Conservation (phyloP, 2,888 invertebrate species). For the Drosophila melanosoma region DNA sequence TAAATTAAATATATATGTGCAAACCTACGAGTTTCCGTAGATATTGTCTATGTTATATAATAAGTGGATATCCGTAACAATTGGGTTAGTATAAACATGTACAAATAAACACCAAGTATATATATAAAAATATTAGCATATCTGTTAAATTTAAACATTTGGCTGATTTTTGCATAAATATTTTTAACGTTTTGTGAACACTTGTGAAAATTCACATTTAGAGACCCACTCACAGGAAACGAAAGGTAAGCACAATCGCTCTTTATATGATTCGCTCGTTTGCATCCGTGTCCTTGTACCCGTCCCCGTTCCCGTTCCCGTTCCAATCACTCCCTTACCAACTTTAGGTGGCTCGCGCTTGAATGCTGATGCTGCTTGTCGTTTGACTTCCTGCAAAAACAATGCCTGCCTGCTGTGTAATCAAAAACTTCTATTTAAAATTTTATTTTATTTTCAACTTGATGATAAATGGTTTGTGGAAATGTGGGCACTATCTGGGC, state of each 20-base stretch:
- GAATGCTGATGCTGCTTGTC: slow-evolving; percentile 45
- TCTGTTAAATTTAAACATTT: slow-evolving; percentile 40
- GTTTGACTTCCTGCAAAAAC: slow-evolving; percentile 45
- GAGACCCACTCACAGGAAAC: slow-evolving; percentile 7
- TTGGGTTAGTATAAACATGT: slow-evolving; percentile 8
- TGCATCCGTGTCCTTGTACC: not conserved
- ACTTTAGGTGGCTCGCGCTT: slow-evolving; percentile 21
- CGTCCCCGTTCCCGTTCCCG: no score
- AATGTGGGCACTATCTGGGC: slow-evolving; percentile 57
- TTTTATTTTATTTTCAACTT: slow-evolving; percentile 69
- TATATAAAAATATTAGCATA: slow-evolving; percentile 3
- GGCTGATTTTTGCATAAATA: slow-evolving; percentile 47
- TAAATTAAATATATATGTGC: slow-evolving; percentile 38
- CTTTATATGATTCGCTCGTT: slow-evolving; percentile 21
- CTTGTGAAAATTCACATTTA: slow-evolving; percentile 56
- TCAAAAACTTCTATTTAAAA: slow-evolving; percentile 73
- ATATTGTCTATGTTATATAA: slow-evolving; percentile 1
- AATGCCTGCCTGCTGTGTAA: slow-evolving; percentile 54
- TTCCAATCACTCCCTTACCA: not conserved
- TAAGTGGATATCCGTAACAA: slow-evolving; percentile 17
- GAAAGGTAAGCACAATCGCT: slow-evolving; percentile 42
- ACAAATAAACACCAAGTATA: slow-evolving; percentile 5
- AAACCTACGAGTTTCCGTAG: not conserved
- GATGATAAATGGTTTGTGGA: slow-evolving; percentile 72
- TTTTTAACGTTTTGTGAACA: slow-evolving; percentile 48